Evolutionary conservation across 2,888 invertebrate genomes (phyloP).

Genomic region (Plemyria rubiginata): DNA sequence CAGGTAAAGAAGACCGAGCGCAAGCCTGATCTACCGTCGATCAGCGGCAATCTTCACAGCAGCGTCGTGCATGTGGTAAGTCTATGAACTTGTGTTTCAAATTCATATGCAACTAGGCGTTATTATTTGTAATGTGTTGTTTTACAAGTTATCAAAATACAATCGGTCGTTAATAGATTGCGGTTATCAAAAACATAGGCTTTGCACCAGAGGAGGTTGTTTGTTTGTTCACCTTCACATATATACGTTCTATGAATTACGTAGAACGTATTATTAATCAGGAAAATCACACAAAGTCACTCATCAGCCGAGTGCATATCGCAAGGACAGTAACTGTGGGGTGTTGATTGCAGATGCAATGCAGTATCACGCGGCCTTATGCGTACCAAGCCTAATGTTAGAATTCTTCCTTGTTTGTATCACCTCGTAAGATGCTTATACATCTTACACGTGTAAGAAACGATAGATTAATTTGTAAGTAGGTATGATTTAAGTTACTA

Average conservation of each 20-base stretch:
- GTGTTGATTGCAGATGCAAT: slow-evolving; percentile 40
- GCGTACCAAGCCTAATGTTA: slow-evolving; percentile 43
- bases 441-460: slow-evolving; percentile 42
- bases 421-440: slow-evolving; percentile 45
- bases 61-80: slow-evolving; percentile 90
- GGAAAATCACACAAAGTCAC: slow-evolving; percentile 30
- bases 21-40: slow-evolving; percentile 77
- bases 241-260: slow-evolving; percentile 2
- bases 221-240: too few species aligned
- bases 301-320: slow-evolving; percentile 30
- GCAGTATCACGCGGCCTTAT: slow-evolving; percentile 32
- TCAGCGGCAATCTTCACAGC: slow-evolving; percentile 86
- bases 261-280: slow-evolving; percentile 23
- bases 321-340: slow-evolving; percentile 33
- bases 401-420: slow-evolving; percentile 51
- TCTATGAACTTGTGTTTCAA: not conserved
- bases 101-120: not conserved
- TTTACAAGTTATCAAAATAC: not conserved
- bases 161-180: not conserved
- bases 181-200: too few species aligned
- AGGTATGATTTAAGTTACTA: not conserved
- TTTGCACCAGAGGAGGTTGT: too few species aligned
- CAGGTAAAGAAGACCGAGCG: slow-evolving; percentile 92
- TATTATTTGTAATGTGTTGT: not conserved
- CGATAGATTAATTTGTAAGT: not conserved